These are phyloP conservation scores for Bufo bufo DNA, from an alignment of 2,113 vertebrate genomes.

Conservation along the genomic window DNA sequence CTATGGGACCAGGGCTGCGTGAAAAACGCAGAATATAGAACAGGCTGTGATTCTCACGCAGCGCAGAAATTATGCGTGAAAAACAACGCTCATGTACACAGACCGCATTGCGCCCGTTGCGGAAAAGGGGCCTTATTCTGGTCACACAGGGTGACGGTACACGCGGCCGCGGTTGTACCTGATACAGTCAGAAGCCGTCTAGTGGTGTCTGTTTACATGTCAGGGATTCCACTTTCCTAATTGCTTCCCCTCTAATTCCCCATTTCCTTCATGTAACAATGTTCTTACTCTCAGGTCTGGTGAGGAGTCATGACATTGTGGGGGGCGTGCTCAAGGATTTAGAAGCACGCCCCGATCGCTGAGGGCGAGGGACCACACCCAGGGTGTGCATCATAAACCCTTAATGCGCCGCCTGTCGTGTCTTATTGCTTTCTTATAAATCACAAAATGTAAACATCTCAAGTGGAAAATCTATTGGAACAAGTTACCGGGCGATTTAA, in stretches of 20 bases:
- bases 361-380: conserved; percentile 42
- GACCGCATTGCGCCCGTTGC: too few species aligned
- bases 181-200: background rate
- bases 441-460: conserved; percentile 50
- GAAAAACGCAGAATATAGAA: too few species aligned
- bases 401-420: conserved; percentile 47
- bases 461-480: conserved; percentile 57
- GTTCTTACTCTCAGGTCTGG: background rate
- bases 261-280: background rate
- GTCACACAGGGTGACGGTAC: too few species aligned
- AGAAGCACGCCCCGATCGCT: background rate
- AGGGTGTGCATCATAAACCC: conserved; percentile 40
- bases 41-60: too few species aligned
- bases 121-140: too few species aligned
- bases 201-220: background rate
- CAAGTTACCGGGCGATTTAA: conserved; percentile 44
- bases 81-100: too few species aligned
- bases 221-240: background rate
- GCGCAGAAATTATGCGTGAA: too few species aligned
- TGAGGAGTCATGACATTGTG: background rate
- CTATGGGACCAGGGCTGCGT: too few species aligned
- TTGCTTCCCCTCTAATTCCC: conserved; percentile 4
- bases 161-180: background rate
- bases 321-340: conserved; percentile 42
- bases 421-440: conserved; percentile 51